Percentiles rank a stretch among this genome's conserved stretches.
Evolutionary conservation across 2,113 vertebrate genomes (phyloP).

Genomic region (Pelvicachromis taeniatus): DNA sequence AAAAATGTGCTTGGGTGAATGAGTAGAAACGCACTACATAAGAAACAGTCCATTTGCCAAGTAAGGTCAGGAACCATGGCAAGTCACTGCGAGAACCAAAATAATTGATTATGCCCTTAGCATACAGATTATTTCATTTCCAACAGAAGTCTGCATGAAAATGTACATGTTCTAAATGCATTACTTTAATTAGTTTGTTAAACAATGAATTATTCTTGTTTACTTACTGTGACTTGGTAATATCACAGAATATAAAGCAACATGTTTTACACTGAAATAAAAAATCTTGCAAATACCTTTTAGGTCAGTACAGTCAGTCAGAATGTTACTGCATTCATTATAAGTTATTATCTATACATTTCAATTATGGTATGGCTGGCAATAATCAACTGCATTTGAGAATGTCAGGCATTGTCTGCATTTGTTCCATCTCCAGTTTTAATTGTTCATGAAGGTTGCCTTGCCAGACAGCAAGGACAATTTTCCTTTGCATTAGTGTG

Average conservation of each 20-base stretch:
- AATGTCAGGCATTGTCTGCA: background rate
- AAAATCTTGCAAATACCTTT: background rate
- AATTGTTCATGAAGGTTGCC: background rate
- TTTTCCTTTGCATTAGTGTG: slow-evolving; percentile 9
- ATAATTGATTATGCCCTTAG: too few species aligned
- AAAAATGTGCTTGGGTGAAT: too few species aligned
- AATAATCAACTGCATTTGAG: background rate
- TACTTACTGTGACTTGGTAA: background rate
- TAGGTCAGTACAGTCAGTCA: background rate
- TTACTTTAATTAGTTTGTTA: too few species aligned
- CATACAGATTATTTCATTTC: too few species aligned
- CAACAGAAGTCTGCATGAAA: too few species aligned
- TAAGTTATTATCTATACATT: background rate
- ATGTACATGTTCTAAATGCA: too few species aligned
- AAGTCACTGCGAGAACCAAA: too few species aligned
- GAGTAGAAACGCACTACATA: too few species aligned
- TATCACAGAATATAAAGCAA: background rate
- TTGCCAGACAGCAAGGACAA: background rate
- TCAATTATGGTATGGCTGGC: background rate
- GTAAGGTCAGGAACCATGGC: too few species aligned
- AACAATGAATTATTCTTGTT: background rate
- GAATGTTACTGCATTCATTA: background rate
- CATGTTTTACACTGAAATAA: background rate
- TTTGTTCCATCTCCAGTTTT: background rate
- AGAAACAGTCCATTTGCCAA: too few species aligned